Evolutionary conservation across 2,113 vertebrate species (phyloP), one percentile per base, ranked within the genome.

Genomic region (Takifugu bimaculatus): DNA sequence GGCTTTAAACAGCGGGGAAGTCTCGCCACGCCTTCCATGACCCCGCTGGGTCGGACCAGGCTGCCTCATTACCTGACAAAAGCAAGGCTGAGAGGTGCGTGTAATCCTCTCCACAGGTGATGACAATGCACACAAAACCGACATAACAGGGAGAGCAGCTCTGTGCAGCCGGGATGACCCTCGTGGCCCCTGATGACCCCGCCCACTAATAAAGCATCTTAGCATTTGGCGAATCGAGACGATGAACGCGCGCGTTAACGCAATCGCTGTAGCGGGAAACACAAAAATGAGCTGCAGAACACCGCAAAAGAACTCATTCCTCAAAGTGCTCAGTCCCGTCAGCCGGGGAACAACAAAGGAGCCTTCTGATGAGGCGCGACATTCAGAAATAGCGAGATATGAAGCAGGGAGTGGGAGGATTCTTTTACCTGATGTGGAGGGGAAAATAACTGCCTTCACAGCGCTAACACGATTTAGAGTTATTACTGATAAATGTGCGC

Each of bases 1-100:
- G 50, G 53, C 50, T 78, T 85, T 82, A 77, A 80, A 81, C 60
- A 84, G n/a, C 83, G 72, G 11, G 73, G 51, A 71, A 72, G 63
- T 25, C 54, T 55, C 35, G 70, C 59, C 63, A 67, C 27, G 13
- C 65, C 64, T 54, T 6, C n/a, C 50, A 28, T 50, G 45, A 20
- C 58, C 68, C 48, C 29, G 67, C 53, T 61, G 28, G 56, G 72
- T 51, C 48, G 48, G 29, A 59, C 55, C 59, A 13, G 54, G 60
- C 50, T 54, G n/a, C 71, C 43, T 57, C 49, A 49, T 13, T 45
- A 14, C 49, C 55, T 48, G 56, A 69, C 11, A 60, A 67, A 68
- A 74, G 14, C 14, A 65, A 25, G 13, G 26, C 43, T 15, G 43
- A 39, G 47, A 44, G 47, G 53, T 71, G 57, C 43, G 13, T 28